Evolutionary conservation across 2,113 vertebrate species (phyloP), one percentile per base, ranked within the genome.

Genomic region (Mastomys natalensis): DNA sequence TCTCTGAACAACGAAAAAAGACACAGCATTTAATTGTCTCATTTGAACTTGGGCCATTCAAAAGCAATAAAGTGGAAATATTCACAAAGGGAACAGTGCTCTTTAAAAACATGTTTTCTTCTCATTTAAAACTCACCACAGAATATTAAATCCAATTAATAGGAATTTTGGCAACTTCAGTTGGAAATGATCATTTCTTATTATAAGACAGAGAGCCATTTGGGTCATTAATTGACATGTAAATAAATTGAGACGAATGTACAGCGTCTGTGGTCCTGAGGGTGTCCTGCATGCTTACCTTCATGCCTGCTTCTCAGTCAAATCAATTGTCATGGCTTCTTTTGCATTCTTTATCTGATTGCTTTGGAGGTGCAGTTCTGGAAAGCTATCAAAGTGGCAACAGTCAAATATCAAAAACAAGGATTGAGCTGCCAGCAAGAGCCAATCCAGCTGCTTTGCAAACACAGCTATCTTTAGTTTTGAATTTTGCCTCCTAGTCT

Each of bases 41-140:
- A 98, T 99, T 98, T 99, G 98, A 98, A 99, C 98, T 98, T 97
- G 3, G 92, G 98, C 97, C 97, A 98, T 98, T 98, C 98, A 98
- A 97, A 98, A 97, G 95, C 98, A 98, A 95, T 89, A 98, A 98
- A 98, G 97, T 98, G 97, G 98, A 98, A 98, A 98, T 98, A 98
- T 97, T 98, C 98, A 95, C 93, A 98, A 97, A 97, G 97, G 96
- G 95, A 97, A 95, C 78, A 91, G 89, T 84, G 62, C 90, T 98
- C 98, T 97, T 97, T 96, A 97, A 94, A 89, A 94, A 80, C 48
- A 89, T 40, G 60, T 95, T 96, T 97, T 87, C 80, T 94, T 97
- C 95, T 95, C 93, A 91, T 85, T 96, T 96, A 95, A 91, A 96
- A 97, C 87, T 95, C 87, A 62, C 60, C 73, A 48, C 4, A 60